Evolutionary conservation across 37 sponge, comb jelly and placozoan species (phyloP).

Genomic region (Crambe crambe): DNA sequence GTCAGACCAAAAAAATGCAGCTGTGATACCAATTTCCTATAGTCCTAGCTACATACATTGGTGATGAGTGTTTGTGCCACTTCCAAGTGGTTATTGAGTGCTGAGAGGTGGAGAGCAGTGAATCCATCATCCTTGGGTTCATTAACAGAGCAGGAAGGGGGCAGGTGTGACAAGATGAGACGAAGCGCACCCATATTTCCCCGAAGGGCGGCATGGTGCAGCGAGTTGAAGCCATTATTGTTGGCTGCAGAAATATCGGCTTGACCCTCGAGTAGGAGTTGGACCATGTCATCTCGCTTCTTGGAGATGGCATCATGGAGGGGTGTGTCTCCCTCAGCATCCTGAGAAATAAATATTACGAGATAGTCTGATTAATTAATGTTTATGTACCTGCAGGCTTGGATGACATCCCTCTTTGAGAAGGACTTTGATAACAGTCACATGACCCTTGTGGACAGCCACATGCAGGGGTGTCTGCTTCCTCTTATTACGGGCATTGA

Average conservation of each 20-base stretch:
- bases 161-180: slow-evolving; percentile 50
- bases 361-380: no score
- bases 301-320: slow-evolving; percentile 92
- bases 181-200: slow-evolving; percentile 66
- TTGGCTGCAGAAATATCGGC: slow-evolving; percentile 80
- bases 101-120: slow-evolving; percentile 90
- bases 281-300: slow-evolving; percentile 83
- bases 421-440: slow-evolving; percentile 60
- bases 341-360: no score
- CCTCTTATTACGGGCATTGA: slow-evolving; percentile 82
- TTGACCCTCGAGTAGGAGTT: slow-evolving; percentile 64
- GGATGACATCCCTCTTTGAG: slow-evolving; percentile 69
- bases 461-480: slow-evolving; percentile 87
- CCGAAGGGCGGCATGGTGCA: slow-evolving; percentile 89
- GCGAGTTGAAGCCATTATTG: slow-evolving; percentile 84
- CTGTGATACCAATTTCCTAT: no score
- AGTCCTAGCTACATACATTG: slow-evolving; percentile 70
- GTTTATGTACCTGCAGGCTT: slow-evolving; percentile 67
- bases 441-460: slow-evolving; percentile 87
- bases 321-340: slow-evolving; percentile 92
- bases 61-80: slow-evolving; percentile 82
- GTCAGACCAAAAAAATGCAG: no score
- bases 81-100: slow-evolving; percentile 92
- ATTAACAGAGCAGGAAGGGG: slow-evolving; percentile 45
- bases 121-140: slow-evolving; percentile 91